A percentile compares a stretch with the other conserved stretches of the same genome.
These are phyloP conservation scores for Drepana falcataria DNA, from an alignment of 2,888 invertebrate species.

Conservation along the genomic window DNA sequence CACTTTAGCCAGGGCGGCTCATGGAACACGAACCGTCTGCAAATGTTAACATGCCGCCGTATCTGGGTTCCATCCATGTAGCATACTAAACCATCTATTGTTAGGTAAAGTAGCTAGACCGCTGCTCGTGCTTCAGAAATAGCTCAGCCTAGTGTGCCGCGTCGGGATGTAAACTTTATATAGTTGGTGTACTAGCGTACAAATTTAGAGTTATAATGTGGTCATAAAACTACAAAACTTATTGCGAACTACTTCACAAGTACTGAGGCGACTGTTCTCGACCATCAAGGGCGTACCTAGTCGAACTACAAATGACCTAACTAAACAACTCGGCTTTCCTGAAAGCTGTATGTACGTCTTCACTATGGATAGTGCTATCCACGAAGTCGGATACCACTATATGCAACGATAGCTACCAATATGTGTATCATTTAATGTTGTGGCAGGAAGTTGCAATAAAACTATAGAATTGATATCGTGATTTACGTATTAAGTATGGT, in stretches of 20 bases:
- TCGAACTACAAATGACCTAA: constrained; percentile 15
- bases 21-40: not conserved
- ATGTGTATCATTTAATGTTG: too few species aligned
- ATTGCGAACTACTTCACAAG: constrained; percentile 25
- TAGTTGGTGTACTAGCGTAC: constrained; percentile 26
- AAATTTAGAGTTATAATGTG: constrained; percentile 38
- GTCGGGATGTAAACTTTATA: constrained; percentile 32
- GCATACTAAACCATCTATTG: constrained; percentile 42
- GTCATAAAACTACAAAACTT: constrained; percentile 36
- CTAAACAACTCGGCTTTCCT: constrained; percentile 9
- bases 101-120: constrained; percentile 51
- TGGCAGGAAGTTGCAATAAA: too few species aligned
- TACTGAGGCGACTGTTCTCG: constrained; percentile 10
- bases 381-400: too few species aligned
- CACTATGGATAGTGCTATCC: not conserved
- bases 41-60: not conserved
- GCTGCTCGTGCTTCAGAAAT: constrained; percentile 52
- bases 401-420: too few species aligned
- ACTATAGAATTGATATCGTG: too few species aligned
- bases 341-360: not conserved
- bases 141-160: constrained; percentile 38
- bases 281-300: constrained; percentile 12
- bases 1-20: not conserved
- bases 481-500: too few species aligned
- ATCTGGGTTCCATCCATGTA: constrained; percentile 15